Conservation (phyloP, 2,113 vertebrate genomes). For the Spilogale gracilis region DNA sequence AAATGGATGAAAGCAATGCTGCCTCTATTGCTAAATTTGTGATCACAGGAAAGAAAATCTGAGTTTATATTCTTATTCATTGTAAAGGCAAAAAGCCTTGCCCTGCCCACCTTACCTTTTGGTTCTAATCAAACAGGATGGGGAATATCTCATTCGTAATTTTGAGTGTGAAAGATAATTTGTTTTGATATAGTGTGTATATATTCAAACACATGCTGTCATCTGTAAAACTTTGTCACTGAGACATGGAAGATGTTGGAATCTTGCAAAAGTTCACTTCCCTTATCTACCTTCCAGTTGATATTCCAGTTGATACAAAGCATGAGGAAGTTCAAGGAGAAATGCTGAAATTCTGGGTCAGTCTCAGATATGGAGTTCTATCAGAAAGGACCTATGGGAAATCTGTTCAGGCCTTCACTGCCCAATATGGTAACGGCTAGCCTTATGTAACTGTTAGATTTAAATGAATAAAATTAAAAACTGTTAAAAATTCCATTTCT, state of each 20-base stretch:
- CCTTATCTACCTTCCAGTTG: neutral
- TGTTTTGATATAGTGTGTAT: neutral
- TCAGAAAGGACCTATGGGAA: neutral
- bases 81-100: neutral
- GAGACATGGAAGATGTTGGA: neutral
- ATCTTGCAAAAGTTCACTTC: neutral
- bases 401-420: neutral
- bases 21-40: neutral
- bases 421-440: neutral
- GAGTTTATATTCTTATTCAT: neutral
- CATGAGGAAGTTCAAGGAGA: neutral
- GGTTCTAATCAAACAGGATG: neutral
- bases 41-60: neutral
- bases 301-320: neutral
- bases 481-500: neutral
- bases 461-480: neutral
- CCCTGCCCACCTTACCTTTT: neutral
- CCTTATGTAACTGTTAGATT: neutral
- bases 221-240: neutral
- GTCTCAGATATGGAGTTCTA: neutral
- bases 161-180: neutral
- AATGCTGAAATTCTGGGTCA: neutral
- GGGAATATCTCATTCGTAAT: neutral
- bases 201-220: neutral
- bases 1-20: neutral